Percentiles rank a stretch among this genome's conserved stretches.
These are phyloP conservation scores for Mola mola DNA, from an alignment of 2,113 vertebrate genomes.

Conservation along the genomic window DNA sequence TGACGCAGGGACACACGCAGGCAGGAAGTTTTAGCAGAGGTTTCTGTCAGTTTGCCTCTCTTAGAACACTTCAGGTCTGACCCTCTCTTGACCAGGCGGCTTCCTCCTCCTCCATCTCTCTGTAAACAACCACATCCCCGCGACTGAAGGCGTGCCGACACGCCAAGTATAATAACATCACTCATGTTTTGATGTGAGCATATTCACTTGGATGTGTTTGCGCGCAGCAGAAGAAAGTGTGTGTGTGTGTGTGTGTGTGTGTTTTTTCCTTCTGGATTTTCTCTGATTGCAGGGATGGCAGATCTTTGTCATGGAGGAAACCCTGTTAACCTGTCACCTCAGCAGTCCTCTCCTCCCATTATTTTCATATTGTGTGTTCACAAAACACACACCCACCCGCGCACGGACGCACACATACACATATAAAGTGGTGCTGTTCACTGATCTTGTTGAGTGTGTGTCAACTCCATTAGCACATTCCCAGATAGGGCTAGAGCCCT, in stretches of 20 bases:
- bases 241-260: conserved; percentile 6
- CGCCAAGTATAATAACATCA: conserved; percentile 78
- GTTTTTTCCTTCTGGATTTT: conserved; percentile 50
- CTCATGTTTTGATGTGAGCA: conserved; percentile 75
- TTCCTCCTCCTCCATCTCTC: conserved; percentile 73
- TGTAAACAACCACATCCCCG: conserved; percentile 80
- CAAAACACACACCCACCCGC: conserved; percentile 27
- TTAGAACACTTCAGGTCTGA: conserved; percentile 74
- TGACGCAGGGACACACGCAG: conserved; percentile 75
- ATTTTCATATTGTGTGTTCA: conserved; percentile 51
- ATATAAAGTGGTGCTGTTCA: conserved; percentile 58
- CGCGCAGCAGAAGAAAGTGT: conserved; percentile 25
- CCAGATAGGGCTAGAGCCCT: conserved; percentile 82
- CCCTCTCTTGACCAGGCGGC: conserved; percentile 75
- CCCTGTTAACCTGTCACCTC: too few relatives aligned
- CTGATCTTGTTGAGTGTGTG: conserved; percentile 81
- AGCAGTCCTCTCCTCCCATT: conserved; percentile 52
- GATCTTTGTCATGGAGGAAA: conserved; percentile 60
- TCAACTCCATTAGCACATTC: conserved; percentile 87
- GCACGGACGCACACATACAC: conserved; percentile 15
- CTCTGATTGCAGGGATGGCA: conserved; percentile 61
- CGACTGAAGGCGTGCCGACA: conserved; percentile 64
- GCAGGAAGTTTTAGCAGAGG: conserved; percentile 81
- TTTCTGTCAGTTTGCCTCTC: conserved; percentile 79
- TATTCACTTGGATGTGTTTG: conserved; percentile 17